Evolutionary conservation across 1,140 invertebrate genomes (phyloP).

Genomic region (Diorhabda sublineata): DNA sequence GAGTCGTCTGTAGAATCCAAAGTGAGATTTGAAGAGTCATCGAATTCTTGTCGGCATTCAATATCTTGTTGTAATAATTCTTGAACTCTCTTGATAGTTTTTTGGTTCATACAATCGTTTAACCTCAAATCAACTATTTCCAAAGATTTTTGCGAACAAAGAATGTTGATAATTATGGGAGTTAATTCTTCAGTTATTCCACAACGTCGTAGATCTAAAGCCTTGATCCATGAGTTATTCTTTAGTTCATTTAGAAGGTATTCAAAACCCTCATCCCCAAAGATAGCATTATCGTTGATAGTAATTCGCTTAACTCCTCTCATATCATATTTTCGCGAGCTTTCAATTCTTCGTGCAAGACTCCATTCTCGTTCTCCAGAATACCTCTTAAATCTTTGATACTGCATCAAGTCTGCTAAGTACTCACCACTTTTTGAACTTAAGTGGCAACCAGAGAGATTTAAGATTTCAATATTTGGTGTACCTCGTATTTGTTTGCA

Average conservation of each 20-base stretch:
- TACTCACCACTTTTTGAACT: slow-evolving; percentile 52
- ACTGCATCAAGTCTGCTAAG: slow-evolving; percentile 55
- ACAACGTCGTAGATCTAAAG: slow-evolving; percentile 71
- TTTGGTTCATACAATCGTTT: slow-evolving; percentile 53
- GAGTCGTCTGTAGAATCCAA: too few species aligned
- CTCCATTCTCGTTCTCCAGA: slow-evolving; percentile 68
- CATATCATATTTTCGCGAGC: slow-evolving; percentile 69
- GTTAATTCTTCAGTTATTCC: slow-evolving; percentile 61
- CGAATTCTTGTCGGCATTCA: slow-evolving; percentile 33
- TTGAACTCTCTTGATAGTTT: slow-evolving; percentile 38
- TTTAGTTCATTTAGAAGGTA: slow-evolving; percentile 55
- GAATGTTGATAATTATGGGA: slow-evolving; percentile 55
- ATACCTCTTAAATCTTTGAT: slow-evolving; percentile 56
- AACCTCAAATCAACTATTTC: slow-evolving; percentile 61
- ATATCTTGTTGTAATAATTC: slow-evolving; percentile 37
- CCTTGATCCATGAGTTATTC: slow-evolving; percentile 67
- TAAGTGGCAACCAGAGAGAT: slow-evolving; percentile 59
- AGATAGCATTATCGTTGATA: slow-evolving; percentile 63
- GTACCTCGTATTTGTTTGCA: slow-evolving; percentile 56
- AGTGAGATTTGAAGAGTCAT: slow-evolving; percentile 20
- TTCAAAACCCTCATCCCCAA: slow-evolving; percentile 61
- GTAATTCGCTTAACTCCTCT: slow-evolving; percentile 68
- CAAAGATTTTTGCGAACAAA: slow-evolving; percentile 61
- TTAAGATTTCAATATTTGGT: slow-evolving; percentile 57
- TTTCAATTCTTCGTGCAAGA: slow-evolving; percentile 67